Evolutionary conservation across 2,888 invertebrate genomes (phyloP).

Genomic region (Chorisops tibialis): DNA sequence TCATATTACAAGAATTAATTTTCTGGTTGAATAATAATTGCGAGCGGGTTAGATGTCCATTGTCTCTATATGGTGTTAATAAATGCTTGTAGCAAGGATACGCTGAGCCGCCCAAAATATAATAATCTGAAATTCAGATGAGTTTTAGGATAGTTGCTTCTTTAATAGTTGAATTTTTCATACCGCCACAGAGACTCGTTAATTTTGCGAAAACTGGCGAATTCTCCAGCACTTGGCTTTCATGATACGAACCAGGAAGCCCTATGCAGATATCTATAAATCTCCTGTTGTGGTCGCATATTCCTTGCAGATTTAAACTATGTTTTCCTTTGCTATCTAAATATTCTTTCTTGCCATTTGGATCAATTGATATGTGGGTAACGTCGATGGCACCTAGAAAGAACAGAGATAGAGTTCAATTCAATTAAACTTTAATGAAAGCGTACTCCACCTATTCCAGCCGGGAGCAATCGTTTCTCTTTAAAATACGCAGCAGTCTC

Average conservation of each 20-base stretch:
- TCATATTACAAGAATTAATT: neutral
- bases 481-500: neutral
- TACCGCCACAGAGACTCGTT: neutral
- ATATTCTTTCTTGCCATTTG: neutral
- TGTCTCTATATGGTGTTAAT: slow-evolving; percentile 2
- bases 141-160: no score
- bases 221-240: neutral
- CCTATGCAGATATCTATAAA: neutral
- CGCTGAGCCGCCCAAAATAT: neutral
- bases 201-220: neutral
- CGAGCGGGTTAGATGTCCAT: neutral
- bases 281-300: neutral
- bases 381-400: neutral
- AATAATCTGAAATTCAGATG: neutral
- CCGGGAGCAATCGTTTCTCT: neutral
- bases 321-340: neutral
- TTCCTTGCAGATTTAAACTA: neutral
- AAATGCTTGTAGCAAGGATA: slow-evolving; percentile 7
- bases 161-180: neutral
- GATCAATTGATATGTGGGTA: neutral
- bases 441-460: no score
- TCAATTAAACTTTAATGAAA: no score
- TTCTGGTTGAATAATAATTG: slow-evolving; percentile 5
- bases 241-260: neutral
- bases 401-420: no score